Evolutionary conservation across 2,888 invertebrate species (phyloP), one percentile per base, ranked within the genome.

Genomic region (Rhodophaea formosa): DNA sequence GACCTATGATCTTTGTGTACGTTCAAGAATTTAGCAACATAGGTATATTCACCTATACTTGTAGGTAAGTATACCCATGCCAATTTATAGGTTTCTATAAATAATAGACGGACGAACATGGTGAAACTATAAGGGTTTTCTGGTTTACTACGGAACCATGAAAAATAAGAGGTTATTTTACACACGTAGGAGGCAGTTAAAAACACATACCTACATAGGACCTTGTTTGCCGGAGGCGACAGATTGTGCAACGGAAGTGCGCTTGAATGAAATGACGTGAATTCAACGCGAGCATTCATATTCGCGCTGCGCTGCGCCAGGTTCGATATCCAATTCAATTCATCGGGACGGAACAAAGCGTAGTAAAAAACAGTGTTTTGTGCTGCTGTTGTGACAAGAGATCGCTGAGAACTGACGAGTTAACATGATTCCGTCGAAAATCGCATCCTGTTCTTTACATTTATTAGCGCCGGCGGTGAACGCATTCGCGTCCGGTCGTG

Each of bases 361-460:
- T 61, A 66, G 68, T 67, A 71, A 66, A 64, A 59, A 59, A 62
- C 58, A 58, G 59, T 69, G 70, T 71, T 71, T 71, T 70, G 69
- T 66, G 70, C 67, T 66, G 68, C 69, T 80, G 81, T 86, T 88
- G 79, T 86, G 87, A 86, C 86, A 84, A 70, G 76, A 73, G 75
- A 78, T 71, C 68, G 74, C 73, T 82, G 81, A 80, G 82, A 85
- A 84, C 82, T 76, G 77, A 68, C 79, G 77, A 82, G 79, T 85
- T 87, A 82, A 82, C 86, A 84, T 77, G 84, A 82, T 82, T 83
- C 83, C 82, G 82, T 83, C 77, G 78, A 85, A 88, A 82, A 85
- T 86, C 79, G 80, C 86, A 87, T 90, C 89, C 90, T 84, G 88
- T 82, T 84, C 84, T 84, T 80, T 83, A 80, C 71, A 73, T 80